Percentiles rank a stretch among this genome's conserved stretches.
phyloP scores from a whole-genome alignment of 2,797 vertebrate genomes.

The Urocyon cinereoargenteus region DNA sequence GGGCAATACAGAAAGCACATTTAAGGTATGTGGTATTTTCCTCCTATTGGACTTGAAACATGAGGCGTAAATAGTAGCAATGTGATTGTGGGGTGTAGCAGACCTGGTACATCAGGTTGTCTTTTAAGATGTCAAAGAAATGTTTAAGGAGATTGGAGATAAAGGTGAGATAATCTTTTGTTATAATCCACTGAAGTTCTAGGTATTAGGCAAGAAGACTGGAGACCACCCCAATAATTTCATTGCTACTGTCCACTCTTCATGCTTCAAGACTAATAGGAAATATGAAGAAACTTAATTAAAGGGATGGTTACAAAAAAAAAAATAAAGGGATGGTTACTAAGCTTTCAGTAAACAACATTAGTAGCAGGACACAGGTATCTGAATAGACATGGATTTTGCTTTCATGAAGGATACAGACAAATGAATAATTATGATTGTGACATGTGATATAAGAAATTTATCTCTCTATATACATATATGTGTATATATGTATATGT shows the following conservation, averaged over 20 bases:
- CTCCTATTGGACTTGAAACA: conserved; percentile 12
- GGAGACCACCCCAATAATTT: not conserved
- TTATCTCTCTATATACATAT: not conserved
- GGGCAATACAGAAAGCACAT: not conserved
- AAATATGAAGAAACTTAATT: conserved; percentile 14
- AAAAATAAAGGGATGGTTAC: not conserved
- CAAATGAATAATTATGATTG: conserved; percentile 23
- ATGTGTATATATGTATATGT: not conserved
- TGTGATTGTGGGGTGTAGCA: not conserved
- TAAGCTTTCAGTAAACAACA: not conserved
- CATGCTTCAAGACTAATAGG: not conserved
- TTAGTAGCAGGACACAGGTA: not conserved
- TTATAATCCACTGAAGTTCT: not conserved
- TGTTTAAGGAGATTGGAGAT: not conserved
- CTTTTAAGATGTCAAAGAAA: not conserved
- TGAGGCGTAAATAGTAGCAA: not conserved
- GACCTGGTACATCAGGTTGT: not conserved
- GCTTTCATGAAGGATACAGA: not conserved
- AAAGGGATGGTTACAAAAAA: not conserved
- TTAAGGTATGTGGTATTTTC: not conserved
- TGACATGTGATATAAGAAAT: not conserved
- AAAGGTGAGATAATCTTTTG: not conserved
- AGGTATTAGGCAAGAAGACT: not conserved
- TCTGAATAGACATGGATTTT: conserved; percentile 27
- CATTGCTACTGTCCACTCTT: not conserved